Percentiles rank a stretch among this genome's conserved stretches.
Conservation (phyloP, 2,888 invertebrate genomes). For the Agapostemon virescens region DNA sequence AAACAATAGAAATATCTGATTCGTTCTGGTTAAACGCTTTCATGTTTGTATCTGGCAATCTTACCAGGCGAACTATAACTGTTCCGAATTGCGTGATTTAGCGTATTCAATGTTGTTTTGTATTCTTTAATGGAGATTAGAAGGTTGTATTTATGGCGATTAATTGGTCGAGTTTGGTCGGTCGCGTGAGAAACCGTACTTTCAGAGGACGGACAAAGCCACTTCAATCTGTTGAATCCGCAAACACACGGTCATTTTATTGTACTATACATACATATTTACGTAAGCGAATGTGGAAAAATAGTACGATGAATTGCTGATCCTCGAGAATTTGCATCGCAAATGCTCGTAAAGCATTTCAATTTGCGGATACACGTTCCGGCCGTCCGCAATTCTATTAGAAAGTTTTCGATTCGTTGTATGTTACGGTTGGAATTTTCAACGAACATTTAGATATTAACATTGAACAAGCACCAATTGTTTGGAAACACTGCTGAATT, state of each 20-base stretch:
- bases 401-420: constrained; percentile 24
- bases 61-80: background rate
- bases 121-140: constrained; percentile 34
- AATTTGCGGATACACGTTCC: constrained; percentile 38
- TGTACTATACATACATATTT: constrained; percentile 19
- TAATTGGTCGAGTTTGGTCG: constrained; percentile 30
- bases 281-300: constrained; percentile 26
- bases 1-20: background rate
- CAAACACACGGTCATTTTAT: constrained; percentile 16
- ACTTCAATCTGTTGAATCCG: constrained; percentile 36
- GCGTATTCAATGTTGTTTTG: constrained; percentile 32
- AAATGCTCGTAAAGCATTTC: constrained; percentile 40
- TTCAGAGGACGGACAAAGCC: constrained; percentile 2
- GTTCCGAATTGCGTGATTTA: background rate
- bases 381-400: constrained; percentile 26
- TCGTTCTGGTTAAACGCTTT: background rate
- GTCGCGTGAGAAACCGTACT: constrained; percentile 37
- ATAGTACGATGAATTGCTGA: constrained; percentile 41
- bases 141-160: constrained; percentile 23
- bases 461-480: constrained; percentile 18
- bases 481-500: background rate
- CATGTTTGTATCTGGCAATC: background rate
- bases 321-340: constrained; percentile 37
- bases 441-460: constrained; percentile 19
- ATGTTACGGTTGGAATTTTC: background rate